Evolutionary conservation across 1,140 invertebrate genomes (phyloP).

Genomic region (Drosophila miranda): DNA sequence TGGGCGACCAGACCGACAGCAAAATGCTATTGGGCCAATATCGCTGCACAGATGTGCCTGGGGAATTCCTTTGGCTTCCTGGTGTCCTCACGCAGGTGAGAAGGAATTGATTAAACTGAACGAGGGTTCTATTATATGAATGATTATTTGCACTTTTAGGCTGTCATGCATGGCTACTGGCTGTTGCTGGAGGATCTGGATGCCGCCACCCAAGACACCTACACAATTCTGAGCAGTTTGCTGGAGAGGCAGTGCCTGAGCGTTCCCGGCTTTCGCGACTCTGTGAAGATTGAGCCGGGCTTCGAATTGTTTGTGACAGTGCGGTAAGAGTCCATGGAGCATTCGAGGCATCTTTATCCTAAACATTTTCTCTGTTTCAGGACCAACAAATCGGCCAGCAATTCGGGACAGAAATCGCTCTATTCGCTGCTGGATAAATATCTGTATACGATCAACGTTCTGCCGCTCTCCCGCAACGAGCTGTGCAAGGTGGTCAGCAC

Average conservation of each 20-base stretch:
- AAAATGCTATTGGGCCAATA: conserved; percentile 97
- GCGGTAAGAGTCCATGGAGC: conserved; percentile 84
- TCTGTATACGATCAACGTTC: conserved; percentile 91
- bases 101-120: conserved; percentile 5
- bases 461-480: conserved; percentile 90
- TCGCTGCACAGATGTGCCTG: conserved; percentile 97
- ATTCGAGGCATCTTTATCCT: background rate
- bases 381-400: conserved; percentile 83
- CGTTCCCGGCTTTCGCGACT: conserved; percentile 93
- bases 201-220: conserved; percentile 95
- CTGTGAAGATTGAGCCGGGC: conserved; percentile 88
- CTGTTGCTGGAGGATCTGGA: conserved; percentile 98
- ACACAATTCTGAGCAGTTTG: conserved; percentile 92
- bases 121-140: background rate
- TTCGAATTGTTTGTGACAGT: conserved; percentile 97
- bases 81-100: conserved; percentile 92
- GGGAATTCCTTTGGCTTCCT: conserved; percentile 98
- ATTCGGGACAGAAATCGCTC: conserved; percentile 85
- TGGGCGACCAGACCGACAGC: conserved; percentile 99
- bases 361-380: conserved; percentile 2
- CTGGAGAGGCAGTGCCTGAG: conserved; percentile 92
- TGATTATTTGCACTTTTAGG: conserved; percentile 83
- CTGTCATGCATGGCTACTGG: conserved; percentile 94
- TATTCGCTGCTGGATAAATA: conserved; percentile 90
- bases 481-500: conserved; percentile 87